A percentile compares a stretch with the other conserved stretches of the same genome.
These are phyloP conservation scores for Linnaemya vulpina DNA, from an alignment of 2,888 invertebrate genomes.

Conservation along the genomic window DNA sequence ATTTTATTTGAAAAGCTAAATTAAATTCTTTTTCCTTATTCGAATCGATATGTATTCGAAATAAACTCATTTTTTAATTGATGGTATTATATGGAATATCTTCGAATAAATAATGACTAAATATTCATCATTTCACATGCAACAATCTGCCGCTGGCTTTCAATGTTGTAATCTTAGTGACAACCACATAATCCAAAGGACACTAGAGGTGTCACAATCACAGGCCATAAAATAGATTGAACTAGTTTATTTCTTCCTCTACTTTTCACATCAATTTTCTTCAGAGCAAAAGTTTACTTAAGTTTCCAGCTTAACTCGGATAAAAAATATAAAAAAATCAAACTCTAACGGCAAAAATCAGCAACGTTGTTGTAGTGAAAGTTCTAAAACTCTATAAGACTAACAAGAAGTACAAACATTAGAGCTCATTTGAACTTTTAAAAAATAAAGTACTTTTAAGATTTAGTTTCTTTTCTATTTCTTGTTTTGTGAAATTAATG, in stretches of 20 bases:
- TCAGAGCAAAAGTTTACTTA: constrained; percentile 50
- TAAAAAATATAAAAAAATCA: not conserved
- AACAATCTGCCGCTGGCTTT: constrained; percentile 53
- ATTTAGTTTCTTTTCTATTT: constrained; percentile 11
- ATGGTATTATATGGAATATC: not conserved
- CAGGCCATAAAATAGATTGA: constrained; percentile 58
- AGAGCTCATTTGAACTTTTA: constrained; percentile 59
- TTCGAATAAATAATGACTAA: not conserved
- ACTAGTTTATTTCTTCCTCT: constrained; percentile 24
- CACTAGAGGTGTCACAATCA: constrained; percentile 63
- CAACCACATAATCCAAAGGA: constrained; percentile 56
- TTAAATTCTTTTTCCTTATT: not conserved
- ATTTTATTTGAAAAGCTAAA: no score
- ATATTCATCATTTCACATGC: constrained; percentile 43
- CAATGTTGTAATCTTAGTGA: constrained; percentile 30
- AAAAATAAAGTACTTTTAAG: constrained; percentile 33
- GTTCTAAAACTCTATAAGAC: constrained; percentile 41
- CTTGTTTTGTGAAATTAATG: constrained; percentile 19
- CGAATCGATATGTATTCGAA: not conserved
- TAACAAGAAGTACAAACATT: constrained; percentile 58
- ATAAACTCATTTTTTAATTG: not conserved
- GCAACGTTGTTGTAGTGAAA: constrained; percentile 30
- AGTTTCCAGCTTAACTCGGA: constrained; percentile 32
- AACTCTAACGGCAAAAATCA: constrained; percentile 29
- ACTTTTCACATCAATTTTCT: constrained; percentile 25